Conservation (phyloP, 1,140 invertebrate species). For the Schlechtendalia chinensis region DNA sequence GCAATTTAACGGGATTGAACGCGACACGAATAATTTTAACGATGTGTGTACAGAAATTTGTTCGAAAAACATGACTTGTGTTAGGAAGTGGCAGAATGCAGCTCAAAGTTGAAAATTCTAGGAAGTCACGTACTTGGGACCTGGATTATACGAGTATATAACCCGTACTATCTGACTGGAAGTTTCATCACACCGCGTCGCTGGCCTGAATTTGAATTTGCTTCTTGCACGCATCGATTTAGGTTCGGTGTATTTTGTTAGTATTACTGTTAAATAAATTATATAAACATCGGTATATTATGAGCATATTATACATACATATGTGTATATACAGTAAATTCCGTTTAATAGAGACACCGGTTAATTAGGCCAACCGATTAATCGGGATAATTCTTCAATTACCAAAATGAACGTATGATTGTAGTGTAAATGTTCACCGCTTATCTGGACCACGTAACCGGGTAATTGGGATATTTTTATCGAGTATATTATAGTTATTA, state of each 20-base stretch:
- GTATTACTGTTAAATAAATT: not conserved
- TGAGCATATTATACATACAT: too few species aligned
- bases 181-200: not conserved
- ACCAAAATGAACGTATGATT: too few species aligned
- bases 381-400: too few species aligned
- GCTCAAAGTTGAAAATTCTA: not conserved
- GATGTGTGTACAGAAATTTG: not conserved
- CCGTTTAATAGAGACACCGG: too few species aligned
- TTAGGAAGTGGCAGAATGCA: not conserved
- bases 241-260: not conserved
- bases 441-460: too few species aligned
- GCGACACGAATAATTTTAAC: too few species aligned
- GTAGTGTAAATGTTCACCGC: too few species aligned
- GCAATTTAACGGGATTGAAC: not conserved
- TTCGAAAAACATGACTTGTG: constrained; percentile 7
- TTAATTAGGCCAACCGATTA: too few species aligned
- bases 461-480: too few species aligned
- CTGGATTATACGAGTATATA: constrained; percentile 1
- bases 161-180: not conserved
- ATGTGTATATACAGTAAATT: too few species aligned
- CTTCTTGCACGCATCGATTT: not conserved
- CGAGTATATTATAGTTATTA: too few species aligned
- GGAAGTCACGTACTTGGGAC: not conserved
- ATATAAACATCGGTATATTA: not conserved
- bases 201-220: not conserved